These are phyloP conservation scores for Malurus alboscapulatus DNA, from an alignment of 2,113 vertebrate species.

Conservation along the genomic window DNA sequence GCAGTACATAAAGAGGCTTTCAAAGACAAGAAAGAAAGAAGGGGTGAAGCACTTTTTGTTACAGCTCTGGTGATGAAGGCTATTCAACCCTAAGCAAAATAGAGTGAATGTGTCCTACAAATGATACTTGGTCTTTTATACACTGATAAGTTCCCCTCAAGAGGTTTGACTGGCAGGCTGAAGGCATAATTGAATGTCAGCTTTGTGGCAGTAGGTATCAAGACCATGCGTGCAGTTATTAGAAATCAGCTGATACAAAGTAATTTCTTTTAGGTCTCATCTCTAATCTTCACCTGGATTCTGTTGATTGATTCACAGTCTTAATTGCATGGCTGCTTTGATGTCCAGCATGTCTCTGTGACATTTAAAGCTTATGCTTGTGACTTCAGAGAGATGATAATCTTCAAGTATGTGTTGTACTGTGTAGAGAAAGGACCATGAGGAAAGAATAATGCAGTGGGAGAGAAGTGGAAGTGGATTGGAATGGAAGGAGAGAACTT, in stretches of 20 bases:
- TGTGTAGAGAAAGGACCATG: background rate
- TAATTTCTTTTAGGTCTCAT: background rate
- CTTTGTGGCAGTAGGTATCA: background rate
- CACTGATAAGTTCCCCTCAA: background rate
- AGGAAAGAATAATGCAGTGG: background rate
- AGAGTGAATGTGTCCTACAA: background rate
- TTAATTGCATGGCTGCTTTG: background rate
- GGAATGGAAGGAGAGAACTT: background rate
- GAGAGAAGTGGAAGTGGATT: background rate
- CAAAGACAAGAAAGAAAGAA: background rate
- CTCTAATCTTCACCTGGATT: constrained; percentile 1
- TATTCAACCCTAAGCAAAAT: constrained; percentile 18
- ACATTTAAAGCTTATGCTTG: background rate
- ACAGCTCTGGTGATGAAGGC: background rate
- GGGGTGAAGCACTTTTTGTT: background rate
- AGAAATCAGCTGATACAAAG: background rate
- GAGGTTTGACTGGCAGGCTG: background rate
- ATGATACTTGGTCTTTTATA: background rate
- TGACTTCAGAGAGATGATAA: background rate
- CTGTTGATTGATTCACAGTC: background rate
- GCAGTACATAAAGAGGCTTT: background rate
- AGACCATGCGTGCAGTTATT: background rate
- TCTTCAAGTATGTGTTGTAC: background rate
- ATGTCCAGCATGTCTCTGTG: background rate
- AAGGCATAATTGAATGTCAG: background rate